Conservation (phyloP, 2,888 invertebrate species). For the Ligdia adustata region DNA sequence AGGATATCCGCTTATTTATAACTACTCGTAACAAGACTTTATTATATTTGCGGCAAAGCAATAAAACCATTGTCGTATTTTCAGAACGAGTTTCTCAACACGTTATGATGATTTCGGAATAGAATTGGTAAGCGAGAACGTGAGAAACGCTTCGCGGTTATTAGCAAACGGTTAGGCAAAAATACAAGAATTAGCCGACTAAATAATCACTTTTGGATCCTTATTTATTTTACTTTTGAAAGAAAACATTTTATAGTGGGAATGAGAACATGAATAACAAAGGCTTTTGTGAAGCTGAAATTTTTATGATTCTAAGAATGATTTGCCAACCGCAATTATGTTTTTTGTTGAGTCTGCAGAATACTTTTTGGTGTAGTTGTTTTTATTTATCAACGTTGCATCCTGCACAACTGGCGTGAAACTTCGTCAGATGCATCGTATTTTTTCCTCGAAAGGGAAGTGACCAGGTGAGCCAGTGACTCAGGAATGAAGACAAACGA, state of each 20-base stretch:
- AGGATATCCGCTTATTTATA: slow-evolving; percentile 27
- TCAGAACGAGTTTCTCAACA: slow-evolving; percentile 13
- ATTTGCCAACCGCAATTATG: slow-evolving; percentile 2
- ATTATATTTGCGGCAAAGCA: slow-evolving; percentile 16
- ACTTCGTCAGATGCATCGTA: slow-evolving; percentile 27
- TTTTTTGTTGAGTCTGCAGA: background rate
- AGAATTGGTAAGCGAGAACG: slow-evolving; percentile 36
- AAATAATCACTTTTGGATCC: slow-evolving; percentile 49
- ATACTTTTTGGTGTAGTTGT: background rate
- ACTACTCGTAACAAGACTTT: slow-evolving; percentile 19
- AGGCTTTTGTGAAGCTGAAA: slow-evolving; percentile 44
- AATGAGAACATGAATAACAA: slow-evolving; percentile 45
- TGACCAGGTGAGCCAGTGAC: slow-evolving; percentile 51
- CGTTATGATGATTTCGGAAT: slow-evolving; percentile 44
- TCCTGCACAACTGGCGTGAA: slow-evolving; percentile 36
- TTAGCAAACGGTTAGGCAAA: slow-evolving; percentile 59
- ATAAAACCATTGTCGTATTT: slow-evolving; percentile 14
- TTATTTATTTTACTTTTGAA: slow-evolving; percentile 45
- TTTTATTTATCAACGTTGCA: slow-evolving; percentile 11
- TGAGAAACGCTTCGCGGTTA: slow-evolving; percentile 53
- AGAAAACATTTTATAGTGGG: slow-evolving; percentile 46
- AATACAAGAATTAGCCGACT: slow-evolving; percentile 53
- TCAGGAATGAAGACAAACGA: slow-evolving; percentile 48
- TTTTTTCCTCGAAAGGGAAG: slow-evolving; percentile 48
- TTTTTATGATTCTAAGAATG: slow-evolving; percentile 3